phyloP scores from a whole-genome alignment of 2,113 vertebrate genomes.

The Xyrauchen texanus region DNA sequence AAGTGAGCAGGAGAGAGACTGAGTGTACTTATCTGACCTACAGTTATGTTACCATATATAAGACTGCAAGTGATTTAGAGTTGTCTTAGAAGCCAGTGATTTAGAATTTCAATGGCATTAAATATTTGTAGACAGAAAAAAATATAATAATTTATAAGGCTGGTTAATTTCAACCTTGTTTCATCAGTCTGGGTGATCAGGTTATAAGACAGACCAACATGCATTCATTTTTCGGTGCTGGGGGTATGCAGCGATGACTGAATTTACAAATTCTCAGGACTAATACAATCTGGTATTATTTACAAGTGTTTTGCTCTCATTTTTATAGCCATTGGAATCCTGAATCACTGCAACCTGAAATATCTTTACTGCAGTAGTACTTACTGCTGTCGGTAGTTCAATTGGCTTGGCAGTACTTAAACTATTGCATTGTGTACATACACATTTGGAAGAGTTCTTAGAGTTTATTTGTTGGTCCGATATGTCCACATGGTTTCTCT shows the following conservation, averaged over 20 bases:
- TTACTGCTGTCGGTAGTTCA: background rate
- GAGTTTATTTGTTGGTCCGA: conserved; percentile 16
- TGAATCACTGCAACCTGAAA: background rate
- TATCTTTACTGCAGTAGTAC: background rate
- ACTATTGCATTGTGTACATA: background rate
- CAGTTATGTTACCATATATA: background rate
- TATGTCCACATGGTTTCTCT: background rate
- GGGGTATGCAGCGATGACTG: background rate
- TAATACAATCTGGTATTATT: too few relatives aligned
- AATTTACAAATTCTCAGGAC: background rate
- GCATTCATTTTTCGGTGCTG: too few relatives aligned
- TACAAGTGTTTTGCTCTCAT: background rate
- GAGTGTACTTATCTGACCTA: conserved; percentile 3
- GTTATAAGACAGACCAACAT: too few relatives aligned
- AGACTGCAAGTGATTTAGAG: too few relatives aligned
- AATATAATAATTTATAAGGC: too few relatives aligned
- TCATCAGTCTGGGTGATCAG: too few relatives aligned
- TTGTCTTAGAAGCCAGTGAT: too few relatives aligned
- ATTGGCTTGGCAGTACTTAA: background rate
- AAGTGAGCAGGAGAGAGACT: conserved; percentile 8
- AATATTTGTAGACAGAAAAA: too few relatives aligned
- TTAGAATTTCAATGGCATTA: too few relatives aligned
- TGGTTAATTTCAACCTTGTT: too few relatives aligned
- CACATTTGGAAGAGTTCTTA: too few relatives aligned
- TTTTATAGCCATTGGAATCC: background rate